Evolutionary conservation across 2,888 invertebrate genomes (phyloP), one percentile per base, ranked within the genome.

Genomic region (Chymomyza fuscimana): DNA sequence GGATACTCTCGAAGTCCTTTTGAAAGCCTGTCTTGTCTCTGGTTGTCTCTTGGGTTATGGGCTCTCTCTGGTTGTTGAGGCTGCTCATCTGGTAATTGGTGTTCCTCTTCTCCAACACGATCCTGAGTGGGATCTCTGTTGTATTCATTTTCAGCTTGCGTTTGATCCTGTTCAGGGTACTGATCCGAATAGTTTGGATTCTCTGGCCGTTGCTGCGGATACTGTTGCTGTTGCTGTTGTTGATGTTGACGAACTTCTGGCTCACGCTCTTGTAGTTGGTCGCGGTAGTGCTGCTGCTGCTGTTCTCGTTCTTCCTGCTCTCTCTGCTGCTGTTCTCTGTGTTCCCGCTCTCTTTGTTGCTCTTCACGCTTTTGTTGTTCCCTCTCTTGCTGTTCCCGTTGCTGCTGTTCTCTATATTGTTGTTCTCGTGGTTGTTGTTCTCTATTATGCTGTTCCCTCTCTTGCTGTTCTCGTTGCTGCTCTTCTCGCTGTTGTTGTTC

Each of bases 201-300:
- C 10, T 46, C 56, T 4, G 63, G 72, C 56, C 67, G 22, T 19
- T 74, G 50, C n/a, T 67, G 62, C 40, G 62, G n/a, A 63, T 16
- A 40, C 6, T 59, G 67, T 25, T 76, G 70, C 19, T 60, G 65
- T 46, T 75, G 65, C 25, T 73, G 73, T 6, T 61, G 72, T 25
- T 51, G 58, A 1, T 50, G 72, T 6, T 67, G 69, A 4, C 32
- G 36, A 52, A 59, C 5, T 40, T 19, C 4, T 79, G 68, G 2
- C 9, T 9, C 32, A 32, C 25, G 61, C 52, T 63, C 16, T 5
- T 63, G 69, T 9, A 67, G 74, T 1, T 65, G 68, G 15, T 46
- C 56, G 1, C 32, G 59, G 1, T 5, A 9, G 7, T 32, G 7
- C 32, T 32, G 32, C 32, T 32, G 32, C 2, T 32, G 32, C 32